Percentiles rank a stretch among this genome's conserved stretches.
Evolutionary conservation across 1,140 invertebrate species (phyloP).

Genomic region (Centruroides sculpturatus): DNA sequence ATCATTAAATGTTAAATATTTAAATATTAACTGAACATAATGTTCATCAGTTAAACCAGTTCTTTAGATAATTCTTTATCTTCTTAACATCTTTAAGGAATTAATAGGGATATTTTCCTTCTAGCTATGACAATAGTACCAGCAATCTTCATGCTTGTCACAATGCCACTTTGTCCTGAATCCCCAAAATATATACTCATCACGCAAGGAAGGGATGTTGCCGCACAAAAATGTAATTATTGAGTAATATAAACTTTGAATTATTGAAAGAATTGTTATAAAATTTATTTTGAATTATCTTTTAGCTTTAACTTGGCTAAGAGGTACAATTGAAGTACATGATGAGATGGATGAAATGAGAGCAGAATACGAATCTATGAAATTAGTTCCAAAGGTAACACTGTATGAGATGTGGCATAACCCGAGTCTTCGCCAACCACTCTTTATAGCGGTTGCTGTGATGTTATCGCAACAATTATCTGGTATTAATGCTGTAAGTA

Average conservation of each 20-base stretch:
- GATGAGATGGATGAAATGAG: constrained; percentile 80
- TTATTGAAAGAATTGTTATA: too few species aligned
- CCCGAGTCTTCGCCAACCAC: constrained; percentile 50
- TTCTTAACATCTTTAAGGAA: too few species aligned
- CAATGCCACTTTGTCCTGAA: constrained; percentile 73
- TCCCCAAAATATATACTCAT: constrained; percentile 73
- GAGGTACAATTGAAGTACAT: constrained; percentile 57
- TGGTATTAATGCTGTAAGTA: constrained; percentile 70
- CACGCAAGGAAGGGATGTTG: constrained; percentile 51
- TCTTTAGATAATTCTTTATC: too few species aligned
- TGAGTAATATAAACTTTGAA: too few species aligned
- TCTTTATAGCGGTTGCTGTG: constrained; percentile 62
- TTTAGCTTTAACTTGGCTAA: constrained; percentile 55
- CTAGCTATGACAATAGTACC: constrained; percentile 40
- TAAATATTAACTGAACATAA: too few species aligned
- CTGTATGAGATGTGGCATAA: constrained; percentile 53
- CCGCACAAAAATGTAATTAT: constrained; percentile 51
- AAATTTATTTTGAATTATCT: background rate
- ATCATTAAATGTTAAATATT: too few species aligned
- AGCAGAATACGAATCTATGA: constrained; percentile 56
- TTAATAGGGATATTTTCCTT: too few species aligned
- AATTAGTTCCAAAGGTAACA: constrained; percentile 47
- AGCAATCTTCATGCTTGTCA: constrained; percentile 51
- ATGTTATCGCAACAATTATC: constrained; percentile 79
- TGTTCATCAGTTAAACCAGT: too few species aligned